Evolutionary conservation across 2,797 vertebrate species (phyloP).

Genomic region (Limnodromus scolopaceus): DNA sequence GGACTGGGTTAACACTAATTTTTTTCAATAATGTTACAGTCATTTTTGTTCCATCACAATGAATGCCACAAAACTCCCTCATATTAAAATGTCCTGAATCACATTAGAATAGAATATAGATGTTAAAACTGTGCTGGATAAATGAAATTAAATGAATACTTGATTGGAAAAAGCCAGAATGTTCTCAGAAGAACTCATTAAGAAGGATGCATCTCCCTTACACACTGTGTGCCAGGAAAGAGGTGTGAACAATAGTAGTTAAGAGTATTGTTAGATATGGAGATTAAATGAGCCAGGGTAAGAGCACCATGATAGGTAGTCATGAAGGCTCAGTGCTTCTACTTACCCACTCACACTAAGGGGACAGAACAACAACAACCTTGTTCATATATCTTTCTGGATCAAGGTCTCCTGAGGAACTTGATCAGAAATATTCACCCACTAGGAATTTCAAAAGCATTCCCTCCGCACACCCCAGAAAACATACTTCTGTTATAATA

Average conservation of each 20-base stretch:
- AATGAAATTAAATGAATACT: neutral
- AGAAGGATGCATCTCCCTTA: neutral
- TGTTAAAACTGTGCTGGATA: neutral
- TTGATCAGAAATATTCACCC: neutral
- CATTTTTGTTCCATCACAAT: neutral
- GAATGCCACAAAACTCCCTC: neutral
- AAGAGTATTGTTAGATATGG: neutral
- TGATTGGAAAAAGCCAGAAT: neutral
- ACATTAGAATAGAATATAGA: neutral
- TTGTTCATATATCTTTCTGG: neutral
- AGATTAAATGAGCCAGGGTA: neutral
- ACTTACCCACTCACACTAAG: neutral
- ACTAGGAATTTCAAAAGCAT: neutral
- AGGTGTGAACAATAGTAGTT: neutral
- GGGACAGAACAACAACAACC: neutral
- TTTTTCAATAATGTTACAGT: neutral
- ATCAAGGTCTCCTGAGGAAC: neutral
- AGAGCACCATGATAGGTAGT: neutral
- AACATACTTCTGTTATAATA: neutral
- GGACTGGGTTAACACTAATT: neutral
- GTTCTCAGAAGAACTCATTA: neutral
- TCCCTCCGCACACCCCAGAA: neutral
- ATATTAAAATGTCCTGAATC: neutral
- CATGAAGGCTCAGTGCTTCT: rapidly evolving
- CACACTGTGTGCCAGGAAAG: neutral